phyloP scores from a whole-genome alignment of 2,888 invertebrate species.

The Hypomecis punctinalis region DNA sequence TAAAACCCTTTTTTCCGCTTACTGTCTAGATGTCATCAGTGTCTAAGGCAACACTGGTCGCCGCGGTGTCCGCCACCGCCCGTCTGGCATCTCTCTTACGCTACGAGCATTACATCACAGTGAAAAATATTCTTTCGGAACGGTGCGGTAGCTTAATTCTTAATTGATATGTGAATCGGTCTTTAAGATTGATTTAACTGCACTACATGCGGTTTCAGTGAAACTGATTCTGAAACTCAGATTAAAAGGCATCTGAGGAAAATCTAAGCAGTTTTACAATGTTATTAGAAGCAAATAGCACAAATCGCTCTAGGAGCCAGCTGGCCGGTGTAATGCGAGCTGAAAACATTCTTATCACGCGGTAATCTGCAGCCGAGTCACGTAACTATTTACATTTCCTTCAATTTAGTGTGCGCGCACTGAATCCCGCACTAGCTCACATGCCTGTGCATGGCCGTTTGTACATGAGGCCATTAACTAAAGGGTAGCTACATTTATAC shows the following conservation, averaged over 20 bases:
- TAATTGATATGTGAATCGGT: too few species aligned
- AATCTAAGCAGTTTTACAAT: not conserved
- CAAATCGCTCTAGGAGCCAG: not conserved
- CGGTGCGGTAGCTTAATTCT: too few species aligned
- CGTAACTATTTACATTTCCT: constrained; percentile 78
- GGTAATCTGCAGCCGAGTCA: constrained; percentile 62
- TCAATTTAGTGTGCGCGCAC: constrained; percentile 73
- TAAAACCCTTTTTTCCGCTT: too few species aligned
- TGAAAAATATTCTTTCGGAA: too few species aligned
- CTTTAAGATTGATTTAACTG: too few species aligned
- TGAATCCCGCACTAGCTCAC: constrained; percentile 51
- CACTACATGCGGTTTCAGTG: too few species aligned
- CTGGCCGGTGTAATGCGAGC: constrained; percentile 14
- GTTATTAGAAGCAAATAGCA: constrained; percentile 3
- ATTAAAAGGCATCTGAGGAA: not conserved
- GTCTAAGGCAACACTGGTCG: too few species aligned
- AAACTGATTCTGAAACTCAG: too few species aligned
- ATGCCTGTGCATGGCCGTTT: not conserved
- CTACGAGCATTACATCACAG: too few species aligned
- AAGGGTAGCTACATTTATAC: not conserved
- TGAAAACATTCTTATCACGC: constrained; percentile 68
- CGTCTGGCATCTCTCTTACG: too few species aligned
- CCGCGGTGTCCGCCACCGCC: too few species aligned
- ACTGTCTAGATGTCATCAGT: too few species aligned
- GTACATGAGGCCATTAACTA: not conserved